These are phyloP conservation scores for Diglossa cyanea DNA, from an alignment of 2,797 vertebrate genomes.

Conservation along the genomic window DNA sequence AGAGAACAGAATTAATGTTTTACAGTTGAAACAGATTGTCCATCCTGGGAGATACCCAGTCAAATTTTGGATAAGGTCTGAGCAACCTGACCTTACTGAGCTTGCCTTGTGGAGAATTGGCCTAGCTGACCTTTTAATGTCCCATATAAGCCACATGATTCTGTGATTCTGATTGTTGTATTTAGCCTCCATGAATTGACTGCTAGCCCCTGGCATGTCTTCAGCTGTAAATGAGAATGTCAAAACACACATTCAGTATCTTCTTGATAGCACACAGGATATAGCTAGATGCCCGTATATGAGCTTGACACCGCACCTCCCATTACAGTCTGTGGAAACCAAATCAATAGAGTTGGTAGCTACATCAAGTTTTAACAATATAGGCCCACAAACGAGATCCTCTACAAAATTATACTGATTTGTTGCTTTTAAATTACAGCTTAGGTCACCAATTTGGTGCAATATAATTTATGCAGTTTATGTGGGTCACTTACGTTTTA, in stretches of 20 bases:
- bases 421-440: not conserved
- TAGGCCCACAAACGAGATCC: not conserved
- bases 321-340: not conserved
- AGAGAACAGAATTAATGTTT: not conserved
- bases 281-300: not conserved
- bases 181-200: not conserved
- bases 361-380: not conserved
- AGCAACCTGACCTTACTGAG: not conserved
- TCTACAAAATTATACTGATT: not conserved
- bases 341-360: not conserved
- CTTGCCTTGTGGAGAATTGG: not conserved
- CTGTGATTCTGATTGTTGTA: not conserved
- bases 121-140: not conserved
- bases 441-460: not conserved
- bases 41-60: not conserved
- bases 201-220: not conserved
- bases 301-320: not conserved
- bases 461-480: not conserved
- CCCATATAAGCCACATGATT: not conserved
- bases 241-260: not conserved
- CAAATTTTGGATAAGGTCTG: not conserved
- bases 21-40: not conserved
- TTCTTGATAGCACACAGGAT: not conserved
- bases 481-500: not conserved
- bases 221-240: not conserved